Evolutionary conservation across 2,888 invertebrate genomes (phyloP), one percentile per base, ranked within the genome.

Genomic region (Theretra japonica): DNA sequence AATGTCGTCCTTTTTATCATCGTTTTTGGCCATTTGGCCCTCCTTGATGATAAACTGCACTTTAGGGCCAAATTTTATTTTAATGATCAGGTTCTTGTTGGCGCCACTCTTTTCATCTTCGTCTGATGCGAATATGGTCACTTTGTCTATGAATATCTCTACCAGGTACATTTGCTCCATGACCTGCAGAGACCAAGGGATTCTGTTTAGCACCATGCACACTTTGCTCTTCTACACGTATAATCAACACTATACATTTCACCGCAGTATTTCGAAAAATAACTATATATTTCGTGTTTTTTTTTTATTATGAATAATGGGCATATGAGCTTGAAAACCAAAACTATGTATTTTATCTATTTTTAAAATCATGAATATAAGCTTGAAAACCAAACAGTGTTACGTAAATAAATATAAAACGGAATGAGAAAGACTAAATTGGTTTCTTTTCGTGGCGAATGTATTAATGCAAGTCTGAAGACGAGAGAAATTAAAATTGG

Each of bases 161-260:
- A 95, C 76, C 86, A 95, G 83, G 89, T 94, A 95, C 82, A 95
- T 86, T 90, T 95, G 94, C 89, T 95, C 95, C 93, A 94, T 94
- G 88, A 93, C 89, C 94, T 94, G 94, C 82, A 80, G 88, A 91
- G 85, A 88, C 86, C 85, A 92, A 65, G 65, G 65, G 65, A 65
- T 48, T 65, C 65, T 65, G 23, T 65, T 65, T 65, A 65, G 41
- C 65, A 65, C 91, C 88, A 91, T 86, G 82, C 78, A 73, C 76
- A 75, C 50, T 77, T 76, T 79, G 79, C 75, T 68, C 73, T 73
- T 75, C 25, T 58, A 72, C 69, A 72, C 59, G 71, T n/a, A 68
- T 72, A 41, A 72, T 33, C 23, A 65, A 57, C 19, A 71, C 68
- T n/a, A 25, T 5, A 25, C 23, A 60, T 73, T 75, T 71, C 30